Base-by-base conservation (phyloP, 2,113 vertebrate genomes). In the Paralichthys olivaceus region DNA sequence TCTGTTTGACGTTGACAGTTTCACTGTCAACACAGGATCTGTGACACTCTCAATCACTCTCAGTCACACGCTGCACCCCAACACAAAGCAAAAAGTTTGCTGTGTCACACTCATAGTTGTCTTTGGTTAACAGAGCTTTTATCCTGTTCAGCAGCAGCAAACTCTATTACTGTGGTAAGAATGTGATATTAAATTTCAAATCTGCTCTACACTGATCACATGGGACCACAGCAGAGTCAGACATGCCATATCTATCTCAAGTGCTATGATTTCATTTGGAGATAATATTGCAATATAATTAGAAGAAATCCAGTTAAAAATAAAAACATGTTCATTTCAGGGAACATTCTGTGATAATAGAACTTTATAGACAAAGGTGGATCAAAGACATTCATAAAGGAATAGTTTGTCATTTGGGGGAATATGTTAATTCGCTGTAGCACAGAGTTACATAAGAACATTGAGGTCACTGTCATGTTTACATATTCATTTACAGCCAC, bases 1-100 rank as follows among this genome's bases (percentile, higher is more conserved):
- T 40, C 43, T 66, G 20, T 34, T 37, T 70, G 43, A 67, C 20
- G 17, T 28, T 73, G 32, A 67, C 55, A 56, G 4, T 61, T 67
- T 8, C n/a, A 47, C 56, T 55, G 29, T 72, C 76, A 71, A 65
- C 40, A 51, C 13, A 49, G 9, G 29, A 59, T 66, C 26, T 70
- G 66, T 28, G 43, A 19, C 25, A 6, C 54, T 26, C 15, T 55
- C 23, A 26, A 9, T 61, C 29, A 67, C 32, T 43, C n/a, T 43
- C n/a, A 40, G 5, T 40, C 11, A 40, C 61, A 45, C 25, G n/a
- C 37, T 34, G 19, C 45, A 49, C 14, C 43, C 43, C 43, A 45
- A 23, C 13, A 49, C 22, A 45, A 11, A 25, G 7, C 7, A 22
- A 43, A 5, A 19, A 37, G 15, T 20, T 23, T n/a, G 6, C 29